Conservation (phyloP, 1,140 invertebrate species). For the Drosophila nigromelanica region DNA sequence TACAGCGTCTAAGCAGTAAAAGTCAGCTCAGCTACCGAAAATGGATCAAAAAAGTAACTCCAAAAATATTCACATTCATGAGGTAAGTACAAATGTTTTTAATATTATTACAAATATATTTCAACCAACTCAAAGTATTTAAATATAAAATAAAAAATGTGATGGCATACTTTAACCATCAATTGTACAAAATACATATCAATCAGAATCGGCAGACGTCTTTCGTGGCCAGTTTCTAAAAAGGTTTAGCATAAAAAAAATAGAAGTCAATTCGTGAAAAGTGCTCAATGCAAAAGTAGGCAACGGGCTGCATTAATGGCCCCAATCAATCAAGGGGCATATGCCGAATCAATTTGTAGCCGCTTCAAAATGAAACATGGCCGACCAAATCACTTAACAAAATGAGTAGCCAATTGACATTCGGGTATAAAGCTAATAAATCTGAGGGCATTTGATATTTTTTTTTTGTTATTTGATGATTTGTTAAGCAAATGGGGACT, state of each 20-base stretch:
- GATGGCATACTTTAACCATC: background rate
- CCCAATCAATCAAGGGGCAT: conserved; percentile 71
- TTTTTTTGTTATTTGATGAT: background rate
- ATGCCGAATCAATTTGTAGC: conserved; percentile 74
- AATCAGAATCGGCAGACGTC: conserved; percentile 3
- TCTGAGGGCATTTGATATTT: conserved; percentile 18
- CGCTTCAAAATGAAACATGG: conserved; percentile 54
- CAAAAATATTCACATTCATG: background rate
- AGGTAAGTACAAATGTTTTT: conserved; percentile 4
- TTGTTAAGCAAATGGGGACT: background rate
- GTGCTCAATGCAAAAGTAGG: conserved; percentile 8
- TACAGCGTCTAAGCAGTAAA: no score
- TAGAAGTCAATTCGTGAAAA: conserved; percentile 1
- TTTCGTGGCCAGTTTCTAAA: background rate
- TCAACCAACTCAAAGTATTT: background rate
- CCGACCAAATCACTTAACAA: conserved; percentile 61
- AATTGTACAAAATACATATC: conserved; percentile 1
- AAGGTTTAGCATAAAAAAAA: background rate
- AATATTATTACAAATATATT: no score
- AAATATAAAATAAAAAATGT: background rate
- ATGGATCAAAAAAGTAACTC: background rate
- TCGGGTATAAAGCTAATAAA: conserved; percentile 59
- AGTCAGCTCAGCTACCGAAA: background rate
- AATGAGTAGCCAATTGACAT: conserved; percentile 53
- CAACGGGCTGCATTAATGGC: conserved; percentile 63